Percentiles rank a stretch among this genome's conserved stretches.
These are phyloP conservation scores for Columba janthina DNA, from an alignment of 2,113 vertebrate genomes.

Conservation along the genomic window DNA sequence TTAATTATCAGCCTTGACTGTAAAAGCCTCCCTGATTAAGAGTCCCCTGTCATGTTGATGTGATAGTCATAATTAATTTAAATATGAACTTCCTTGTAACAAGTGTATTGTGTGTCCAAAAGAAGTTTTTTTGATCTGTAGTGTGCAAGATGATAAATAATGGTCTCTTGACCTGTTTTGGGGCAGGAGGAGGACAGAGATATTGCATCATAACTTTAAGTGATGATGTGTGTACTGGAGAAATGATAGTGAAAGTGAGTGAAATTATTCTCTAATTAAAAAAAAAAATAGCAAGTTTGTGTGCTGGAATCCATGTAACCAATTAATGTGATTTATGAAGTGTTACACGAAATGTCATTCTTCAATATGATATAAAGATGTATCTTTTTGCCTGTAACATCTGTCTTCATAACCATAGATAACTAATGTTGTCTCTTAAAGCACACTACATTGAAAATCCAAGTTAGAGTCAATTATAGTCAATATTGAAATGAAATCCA, in stretches of 20 bases:
- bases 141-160: background rate
- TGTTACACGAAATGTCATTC: background rate
- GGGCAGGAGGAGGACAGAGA: background rate
- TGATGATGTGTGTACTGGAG: background rate
- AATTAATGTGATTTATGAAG: background rate
- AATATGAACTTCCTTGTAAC: accelerated
- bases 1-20: background rate
- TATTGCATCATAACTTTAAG: background rate
- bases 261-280: background rate
- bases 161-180: background rate
- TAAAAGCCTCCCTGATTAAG: background rate
- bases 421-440: background rate
- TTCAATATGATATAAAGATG: background rate
- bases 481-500: background rate
- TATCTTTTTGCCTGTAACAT: background rate
- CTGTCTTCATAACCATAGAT: background rate
- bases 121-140: background rate
- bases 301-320: background rate
- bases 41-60: background rate
- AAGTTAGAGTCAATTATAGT: background rate
- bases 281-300: background rate
- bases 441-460: background rate
- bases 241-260: background rate
- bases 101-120: background rate
- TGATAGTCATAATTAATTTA: background rate